A percentile compares a stretch with the other conserved stretches of the same genome.
Evolutionary conservation across 2,888 invertebrate species (phyloP).

Genomic region (Ophion costatus): DNA sequence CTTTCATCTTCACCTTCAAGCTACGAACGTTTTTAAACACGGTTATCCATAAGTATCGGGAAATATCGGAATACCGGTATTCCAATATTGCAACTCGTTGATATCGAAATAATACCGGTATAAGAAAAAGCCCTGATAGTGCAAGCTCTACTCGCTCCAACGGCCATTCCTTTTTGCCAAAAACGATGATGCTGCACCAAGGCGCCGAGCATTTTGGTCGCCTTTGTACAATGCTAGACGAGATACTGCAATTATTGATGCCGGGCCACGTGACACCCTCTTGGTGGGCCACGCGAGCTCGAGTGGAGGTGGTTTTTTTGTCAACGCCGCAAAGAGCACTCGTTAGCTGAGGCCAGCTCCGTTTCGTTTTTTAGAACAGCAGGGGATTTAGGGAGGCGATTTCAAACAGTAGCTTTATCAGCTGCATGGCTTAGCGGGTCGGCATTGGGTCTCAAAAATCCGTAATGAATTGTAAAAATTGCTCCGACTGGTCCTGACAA

Average conservation of each 20-base stretch:
- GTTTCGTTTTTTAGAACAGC: not conserved
- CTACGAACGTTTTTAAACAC: no score
- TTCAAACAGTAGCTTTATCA: not conserved
- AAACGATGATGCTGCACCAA: not conserved
- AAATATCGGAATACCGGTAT: no score
- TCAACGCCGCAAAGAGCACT: not conserved
- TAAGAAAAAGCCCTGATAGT: no score
- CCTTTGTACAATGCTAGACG: not conserved
- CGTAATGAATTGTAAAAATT: not conserved
- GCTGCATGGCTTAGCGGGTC: not conserved
- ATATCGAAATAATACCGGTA: no score
- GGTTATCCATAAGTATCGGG: no score
- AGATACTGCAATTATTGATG: not conserved
- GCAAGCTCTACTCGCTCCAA: no score
- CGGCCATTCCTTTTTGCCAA: not conserved
- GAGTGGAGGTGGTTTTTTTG: not conserved
- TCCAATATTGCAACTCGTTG: no score
- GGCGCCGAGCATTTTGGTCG: not conserved
- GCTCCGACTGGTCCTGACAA: not conserved
- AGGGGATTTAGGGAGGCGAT: not conserved
- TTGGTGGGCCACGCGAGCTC: not conserved
- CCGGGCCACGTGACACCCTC: not conserved
- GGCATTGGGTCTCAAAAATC: not conserved
- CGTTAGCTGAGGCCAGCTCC: not conserved
- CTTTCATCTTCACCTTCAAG: no score